Conservation (phyloP, 2,797 vertebrate genomes). For the Sebastes trivittatus region DNA sequence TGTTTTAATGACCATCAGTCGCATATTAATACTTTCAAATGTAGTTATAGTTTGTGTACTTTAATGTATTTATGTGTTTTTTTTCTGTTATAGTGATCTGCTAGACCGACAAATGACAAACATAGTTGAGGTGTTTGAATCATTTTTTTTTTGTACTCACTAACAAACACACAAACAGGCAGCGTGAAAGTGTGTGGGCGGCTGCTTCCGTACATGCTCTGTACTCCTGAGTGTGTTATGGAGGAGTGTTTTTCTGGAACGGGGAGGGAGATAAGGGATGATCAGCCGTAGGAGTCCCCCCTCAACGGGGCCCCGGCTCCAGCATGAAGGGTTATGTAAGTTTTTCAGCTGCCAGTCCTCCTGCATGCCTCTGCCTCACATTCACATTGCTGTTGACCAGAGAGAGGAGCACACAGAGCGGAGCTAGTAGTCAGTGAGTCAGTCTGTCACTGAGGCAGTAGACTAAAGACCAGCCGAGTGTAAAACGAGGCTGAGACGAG, state of each 20-base stretch:
- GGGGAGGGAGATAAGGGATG: background rate
- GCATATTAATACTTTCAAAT: background rate
- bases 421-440: conserved; percentile 36
- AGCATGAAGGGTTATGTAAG: conserved; percentile 81
- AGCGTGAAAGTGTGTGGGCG: conserved; percentile 26
- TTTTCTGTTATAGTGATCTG: background rate
- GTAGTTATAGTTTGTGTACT: background rate
- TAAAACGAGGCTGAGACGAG: conserved; percentile 4
- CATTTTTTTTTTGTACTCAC: background rate
- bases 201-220: conserved; percentile 39
- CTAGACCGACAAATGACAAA: background rate
- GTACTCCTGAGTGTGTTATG: conserved; percentile 29
- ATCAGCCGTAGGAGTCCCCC: conserved; percentile 53
- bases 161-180: background rate
- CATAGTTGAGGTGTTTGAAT: background rate
- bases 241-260: background rate
- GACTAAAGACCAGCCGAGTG: background rate
- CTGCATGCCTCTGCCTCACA: conserved; percentile 64
- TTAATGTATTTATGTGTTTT: background rate
- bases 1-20: background rate
- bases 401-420: conserved; percentile 25
- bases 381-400: conserved; percentile 48
- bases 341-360: conserved; percentile 72
- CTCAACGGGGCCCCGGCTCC: conserved; percentile 63
- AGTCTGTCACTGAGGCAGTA: conserved; percentile 54